Conservation (phyloP, 1,140 invertebrate species). For the Sitodiplosis mosellana region DNA sequence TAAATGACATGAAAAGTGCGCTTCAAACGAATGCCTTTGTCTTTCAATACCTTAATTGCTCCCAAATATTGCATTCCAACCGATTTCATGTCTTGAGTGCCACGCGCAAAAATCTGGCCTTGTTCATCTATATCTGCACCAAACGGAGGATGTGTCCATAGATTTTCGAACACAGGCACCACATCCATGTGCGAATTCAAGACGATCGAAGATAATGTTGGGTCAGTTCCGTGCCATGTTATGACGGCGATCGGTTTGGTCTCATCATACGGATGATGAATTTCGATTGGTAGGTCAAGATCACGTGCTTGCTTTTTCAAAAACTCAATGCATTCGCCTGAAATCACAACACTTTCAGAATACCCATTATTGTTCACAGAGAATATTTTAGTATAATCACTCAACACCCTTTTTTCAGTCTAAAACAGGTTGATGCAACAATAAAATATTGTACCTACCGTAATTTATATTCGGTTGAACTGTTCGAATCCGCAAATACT, state of each 20-base stretch:
- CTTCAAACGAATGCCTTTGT: conserved; percentile 31
- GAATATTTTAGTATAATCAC: not conserved
- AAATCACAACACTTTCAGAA: not conserved
- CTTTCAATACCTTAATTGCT: conserved; percentile 45
- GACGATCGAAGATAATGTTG: conserved; percentile 42
- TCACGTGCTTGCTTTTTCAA: conserved; percentile 39
- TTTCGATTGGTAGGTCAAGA: conserved; percentile 34
- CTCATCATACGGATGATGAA: conserved; percentile 23
- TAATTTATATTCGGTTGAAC: not conserved
- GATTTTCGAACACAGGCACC: conserved; percentile 54
- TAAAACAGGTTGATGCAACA: not conserved
- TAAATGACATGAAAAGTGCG: conserved; percentile 57
- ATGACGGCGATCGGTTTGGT: conserved; percentile 52
- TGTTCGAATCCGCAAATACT: not conserved
- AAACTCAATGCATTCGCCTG: conserved; percentile 33
- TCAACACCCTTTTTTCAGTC: not conserved
- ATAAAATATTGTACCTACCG: not conserved
- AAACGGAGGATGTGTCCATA: conserved; percentile 49
- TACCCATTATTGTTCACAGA: not conserved
- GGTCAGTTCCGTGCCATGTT: conserved; percentile 50
- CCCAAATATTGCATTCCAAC: conserved; percentile 34
- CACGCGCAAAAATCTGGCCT: conserved; percentile 64
- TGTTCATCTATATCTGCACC: conserved; percentile 47
- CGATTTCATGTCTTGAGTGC: conserved; percentile 44
- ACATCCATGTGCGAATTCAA: conserved; percentile 81